A percentile compares a stretch with the other conserved stretches of the same genome.
Evolutionary conservation across 2,113 vertebrate species (phyloP).

Genomic region (Engystomops pustulosus): DNA sequence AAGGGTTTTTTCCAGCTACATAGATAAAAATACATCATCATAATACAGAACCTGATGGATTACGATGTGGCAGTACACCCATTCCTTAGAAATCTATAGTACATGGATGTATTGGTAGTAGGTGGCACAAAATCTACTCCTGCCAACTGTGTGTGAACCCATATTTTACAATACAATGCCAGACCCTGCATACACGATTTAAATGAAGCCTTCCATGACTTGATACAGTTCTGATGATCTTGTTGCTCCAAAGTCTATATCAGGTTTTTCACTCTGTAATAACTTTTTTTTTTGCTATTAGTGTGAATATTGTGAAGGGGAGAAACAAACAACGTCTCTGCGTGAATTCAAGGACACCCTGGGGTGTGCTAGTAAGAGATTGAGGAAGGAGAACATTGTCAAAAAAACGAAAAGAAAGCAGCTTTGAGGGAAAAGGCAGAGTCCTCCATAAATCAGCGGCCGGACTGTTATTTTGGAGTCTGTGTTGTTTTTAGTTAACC

Average conservation of each 20-base stretch:
- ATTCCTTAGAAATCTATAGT: no score
- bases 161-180: not conserved
- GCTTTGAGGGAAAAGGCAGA: slow-evolving; percentile 29
- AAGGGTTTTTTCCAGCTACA: not conserved
- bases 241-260: not conserved
- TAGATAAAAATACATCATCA: not conserved
- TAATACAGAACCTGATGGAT: not conserved
- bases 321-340: slow-evolving; percentile 33
- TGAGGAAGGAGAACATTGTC: slow-evolving; percentile 49
- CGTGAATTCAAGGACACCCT: slow-evolving; percentile 32
- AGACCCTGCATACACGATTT: not conserved
- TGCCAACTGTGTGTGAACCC: not conserved
- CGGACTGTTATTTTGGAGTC: not conserved
- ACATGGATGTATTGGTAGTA: not conserved
- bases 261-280: not conserved
- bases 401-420: slow-evolving; percentile 51
- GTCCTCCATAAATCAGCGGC: slow-evolving; percentile 46
- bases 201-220: not conserved
- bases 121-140: not conserved
- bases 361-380: slow-evolving; percentile 52
- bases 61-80: not conserved
- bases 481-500: slow-evolving; percentile 5
- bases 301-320: slow-evolving; percentile 18
- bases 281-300: slow-evolving; percentile 25
- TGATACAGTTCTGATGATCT: not conserved